Percentiles rank a stretch among this genome's conserved stretches.
phyloP scores from a whole-genome alignment of 2,113 vertebrate genomes.

The Paradisaea rubra region DNA sequence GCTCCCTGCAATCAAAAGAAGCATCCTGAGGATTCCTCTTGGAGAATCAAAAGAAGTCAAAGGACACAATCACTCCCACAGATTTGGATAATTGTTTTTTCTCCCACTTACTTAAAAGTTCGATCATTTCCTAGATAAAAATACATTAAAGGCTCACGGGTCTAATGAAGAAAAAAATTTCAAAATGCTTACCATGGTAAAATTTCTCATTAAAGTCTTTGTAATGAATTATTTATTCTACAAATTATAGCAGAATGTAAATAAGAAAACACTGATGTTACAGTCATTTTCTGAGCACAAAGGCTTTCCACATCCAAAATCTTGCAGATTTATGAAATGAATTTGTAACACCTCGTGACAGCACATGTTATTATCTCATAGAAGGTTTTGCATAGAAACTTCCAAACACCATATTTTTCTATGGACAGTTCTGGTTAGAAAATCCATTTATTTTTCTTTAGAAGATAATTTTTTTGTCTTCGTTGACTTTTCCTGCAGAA shows the following conservation, averaged over 20 bases:
- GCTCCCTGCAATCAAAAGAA: neutral
- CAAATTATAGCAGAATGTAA: neutral
- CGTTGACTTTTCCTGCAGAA: neutral
- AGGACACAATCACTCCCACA: rapidly evolving
- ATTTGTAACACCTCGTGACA: neutral
- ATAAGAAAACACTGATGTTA: neutral
- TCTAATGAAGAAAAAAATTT: neutral
- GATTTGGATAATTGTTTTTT: neutral
- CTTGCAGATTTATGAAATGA: neutral
- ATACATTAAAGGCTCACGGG: neutral
- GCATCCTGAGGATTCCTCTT: neutral
- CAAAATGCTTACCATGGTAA: neutral
- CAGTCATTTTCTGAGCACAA: neutral
- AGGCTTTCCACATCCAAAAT: neutral
- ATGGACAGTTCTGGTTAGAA: neutral
- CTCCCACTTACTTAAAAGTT: neutral
- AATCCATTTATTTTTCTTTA: neutral
- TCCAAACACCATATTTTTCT: neutral
- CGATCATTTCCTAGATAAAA: neutral
- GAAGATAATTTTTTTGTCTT: neutral
- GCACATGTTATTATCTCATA: neutral
- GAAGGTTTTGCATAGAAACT: neutral
- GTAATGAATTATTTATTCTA: neutral
- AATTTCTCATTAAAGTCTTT: neutral
- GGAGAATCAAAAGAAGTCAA: neutral